These are phyloP conservation scores for Acridotheres tristis DNA, from an alignment of 2,797 vertebrate species.

Conservation along the genomic window DNA sequence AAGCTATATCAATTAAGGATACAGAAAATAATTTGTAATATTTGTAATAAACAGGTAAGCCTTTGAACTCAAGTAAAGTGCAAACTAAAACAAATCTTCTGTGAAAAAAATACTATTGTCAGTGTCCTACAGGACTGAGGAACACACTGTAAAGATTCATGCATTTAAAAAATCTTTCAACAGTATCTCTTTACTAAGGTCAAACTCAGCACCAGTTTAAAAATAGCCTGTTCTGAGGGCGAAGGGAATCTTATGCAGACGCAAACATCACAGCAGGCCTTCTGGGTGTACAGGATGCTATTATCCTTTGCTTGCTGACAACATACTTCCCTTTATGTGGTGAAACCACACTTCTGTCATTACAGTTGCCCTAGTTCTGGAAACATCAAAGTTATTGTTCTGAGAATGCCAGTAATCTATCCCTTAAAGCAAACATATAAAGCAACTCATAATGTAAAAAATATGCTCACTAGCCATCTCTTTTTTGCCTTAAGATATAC, in stretches of 20 bases:
- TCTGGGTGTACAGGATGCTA: constrained; percentile 38
- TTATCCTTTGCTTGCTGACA: constrained; percentile 39
- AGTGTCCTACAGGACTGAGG: background rate
- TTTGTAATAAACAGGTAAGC: constrained; percentile 3
- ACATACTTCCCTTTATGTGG: constrained; percentile 16
- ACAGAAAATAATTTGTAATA: background rate
- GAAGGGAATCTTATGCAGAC: constrained; percentile 28
- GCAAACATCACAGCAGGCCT: constrained; percentile 3
- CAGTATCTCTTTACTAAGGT: constrained; percentile 4
- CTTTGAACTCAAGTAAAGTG: constrained; percentile 15
- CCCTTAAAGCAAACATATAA: constrained; percentile 63
- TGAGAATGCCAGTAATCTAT: constrained; percentile 53
- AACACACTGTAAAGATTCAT: background rate
- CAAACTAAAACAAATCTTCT: constrained; percentile 9
- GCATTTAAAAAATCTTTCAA: background rate
- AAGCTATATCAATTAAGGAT: background rate
- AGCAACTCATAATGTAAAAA: constrained; percentile 18
- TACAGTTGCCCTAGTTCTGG: constrained; percentile 51
- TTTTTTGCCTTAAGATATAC: constrained; percentile 28
- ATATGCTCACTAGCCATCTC: background rate
- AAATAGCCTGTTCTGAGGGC: constrained; percentile 15
- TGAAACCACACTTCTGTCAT: constrained; percentile 40
- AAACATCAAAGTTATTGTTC: constrained; percentile 53
- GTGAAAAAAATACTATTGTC: background rate
- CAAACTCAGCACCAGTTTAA: constrained; percentile 17